Evolutionary conservation across 2,797 vertebrate species (phyloP), one percentile per base, ranked within the genome.

Genomic region (Phoeniculus purpureus): DNA sequence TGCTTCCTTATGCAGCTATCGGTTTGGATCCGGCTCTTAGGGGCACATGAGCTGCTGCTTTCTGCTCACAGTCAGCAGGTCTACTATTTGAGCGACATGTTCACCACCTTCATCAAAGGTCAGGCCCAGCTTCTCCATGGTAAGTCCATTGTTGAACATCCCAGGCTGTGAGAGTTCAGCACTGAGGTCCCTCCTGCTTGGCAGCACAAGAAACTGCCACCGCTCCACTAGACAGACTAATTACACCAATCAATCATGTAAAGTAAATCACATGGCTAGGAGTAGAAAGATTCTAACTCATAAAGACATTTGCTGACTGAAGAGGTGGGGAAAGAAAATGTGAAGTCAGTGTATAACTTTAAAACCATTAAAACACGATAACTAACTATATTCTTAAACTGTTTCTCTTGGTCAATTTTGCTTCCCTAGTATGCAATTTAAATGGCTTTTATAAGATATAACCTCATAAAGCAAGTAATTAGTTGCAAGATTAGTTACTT

Each of bases 191-290:
- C 40, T 83, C 79, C 84, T 71, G 61, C 82, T 73, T 82, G 47
- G 77, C 73, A 90, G 75, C 88, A 87, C 75, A 87, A 95, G 80
- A 32, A 85, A 68, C 51, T 56, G 80, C 65, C 71, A 62, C 87
- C 1, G 3, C 76, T 89, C 21, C 45, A 55, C 61, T 71, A 65
- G 94, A 79, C 54, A 93, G 60, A 21, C 52, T 92, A 94, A 97
- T 94, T 93, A 62, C 70, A 92, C 66, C 82, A 94, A 92, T 94
- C 91, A 93, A 83, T 96, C 90, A 92, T 22, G 61, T 73, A 85
- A 89, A 93, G 95, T 66, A 62, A 43, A 73, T 89, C 21, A 1
- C 29, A 55, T 58, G 54, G 56, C 45, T 92, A 62, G 54, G 65
- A 87, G 22, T 37, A 5, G 22, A 94, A 92, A 94, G 54, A 27